A percentile compares a stretch with the other conserved stretches of the same genome.
phyloP scores from a whole-genome alignment of 2,113 vertebrate genomes.

The Cervus canadensis region DNA sequence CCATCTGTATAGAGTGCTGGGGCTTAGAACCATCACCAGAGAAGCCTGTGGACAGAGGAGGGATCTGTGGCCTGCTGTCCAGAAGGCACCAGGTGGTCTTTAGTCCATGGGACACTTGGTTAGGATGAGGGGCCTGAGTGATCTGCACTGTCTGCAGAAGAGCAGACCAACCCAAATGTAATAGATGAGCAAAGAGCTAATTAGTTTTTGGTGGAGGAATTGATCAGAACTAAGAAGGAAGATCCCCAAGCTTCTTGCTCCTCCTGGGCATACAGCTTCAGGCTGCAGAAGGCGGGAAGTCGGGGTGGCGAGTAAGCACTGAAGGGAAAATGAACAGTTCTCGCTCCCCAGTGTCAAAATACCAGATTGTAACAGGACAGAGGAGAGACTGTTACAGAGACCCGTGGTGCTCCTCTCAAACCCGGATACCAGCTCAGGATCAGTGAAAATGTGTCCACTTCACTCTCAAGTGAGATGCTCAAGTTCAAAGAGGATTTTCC shows the following conservation, averaged over 20 bases:
- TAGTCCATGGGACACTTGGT: background rate
- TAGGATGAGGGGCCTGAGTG: background rate
- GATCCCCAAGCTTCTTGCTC: background rate
- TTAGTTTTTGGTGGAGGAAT: background rate
- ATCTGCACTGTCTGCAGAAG: background rate
- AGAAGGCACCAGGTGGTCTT: background rate
- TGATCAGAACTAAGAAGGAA: background rate
- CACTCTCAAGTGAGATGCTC: background rate
- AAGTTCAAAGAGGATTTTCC: background rate
- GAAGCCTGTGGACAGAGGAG: background rate
- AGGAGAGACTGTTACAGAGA: background rate
- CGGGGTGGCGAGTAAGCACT: background rate
- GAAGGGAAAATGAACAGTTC: background rate
- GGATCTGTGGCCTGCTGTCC: background rate
- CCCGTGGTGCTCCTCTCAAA: background rate
- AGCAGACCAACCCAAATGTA: background rate
- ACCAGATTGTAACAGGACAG: background rate
- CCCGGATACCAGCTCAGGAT: background rate
- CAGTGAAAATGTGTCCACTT: background rate
- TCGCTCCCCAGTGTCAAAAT: background rate
- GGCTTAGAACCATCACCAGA: background rate
- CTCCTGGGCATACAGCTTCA: background rate
- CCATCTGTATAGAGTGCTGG: background rate
- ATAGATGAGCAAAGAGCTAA: background rate
- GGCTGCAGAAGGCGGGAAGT: background rate